Base-by-base conservation (phyloP, 2,888 invertebrate genomes). In the Hyles lineata region DNA sequence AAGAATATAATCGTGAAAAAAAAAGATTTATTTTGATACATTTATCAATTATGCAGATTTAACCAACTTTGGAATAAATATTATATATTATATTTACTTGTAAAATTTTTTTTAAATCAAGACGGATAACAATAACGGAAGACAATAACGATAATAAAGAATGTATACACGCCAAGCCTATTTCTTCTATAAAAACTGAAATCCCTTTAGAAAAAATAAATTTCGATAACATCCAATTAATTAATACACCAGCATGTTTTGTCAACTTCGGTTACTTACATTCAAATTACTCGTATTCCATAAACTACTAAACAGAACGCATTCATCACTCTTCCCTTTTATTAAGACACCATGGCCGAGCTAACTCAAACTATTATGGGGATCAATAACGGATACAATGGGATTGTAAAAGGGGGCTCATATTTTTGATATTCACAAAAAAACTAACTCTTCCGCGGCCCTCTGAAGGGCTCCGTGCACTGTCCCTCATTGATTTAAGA, bases 341-440 rank as follows among this genome's bases (percentile, higher is more conserved):
- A 92, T 92, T 91, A 92, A 92, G 92, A 90, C 87, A 88, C 84
- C 82, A 83, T 84, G 85, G 87, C 92, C 92, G 90, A 90, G 89
- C 86, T 85, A 85, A 89, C 90, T 91, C 90, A 85, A 91, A 93
- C 93, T 94, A 93, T 93, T 93, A 93, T 87, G 87, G 83, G 92
- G 94, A 92, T 94, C 94, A 94, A 94, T 94, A 94, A 87, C 92
- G 90, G 89, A 90, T 91, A 94, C 92, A 94, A 94, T 93, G 84
- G 92, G 89, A 92, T 92, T 92, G 92, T 93, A 93, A 92, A 93
- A 92, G 91, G 93, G 94, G 94, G 93, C 92, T 92, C 93, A 91
- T 92, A 93, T 94, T 94, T 73, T 94, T 94, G 89, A 93, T 93
- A 93, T 93, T 93, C 93, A 92, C 90, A 92, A 93, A 91, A 89